phyloP scores from a whole-genome alignment of 2,797 vertebrate genomes.

The Botia kubotai region DNA sequence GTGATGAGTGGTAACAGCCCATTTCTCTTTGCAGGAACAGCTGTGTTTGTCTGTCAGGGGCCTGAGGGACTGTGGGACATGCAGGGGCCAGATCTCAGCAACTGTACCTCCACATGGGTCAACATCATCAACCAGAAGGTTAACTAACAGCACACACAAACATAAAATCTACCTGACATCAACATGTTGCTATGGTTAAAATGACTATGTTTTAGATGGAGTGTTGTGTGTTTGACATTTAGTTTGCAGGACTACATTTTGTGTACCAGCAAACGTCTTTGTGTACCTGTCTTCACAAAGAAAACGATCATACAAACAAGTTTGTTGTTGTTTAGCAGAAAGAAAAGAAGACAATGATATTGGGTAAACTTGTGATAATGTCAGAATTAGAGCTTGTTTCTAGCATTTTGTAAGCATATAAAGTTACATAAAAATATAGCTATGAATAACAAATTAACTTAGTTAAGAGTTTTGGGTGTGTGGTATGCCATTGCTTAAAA shows the following conservation, averaged over 20 bases:
- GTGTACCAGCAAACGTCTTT: too few species aligned
- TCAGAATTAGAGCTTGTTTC: too few species aligned
- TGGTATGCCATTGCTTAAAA: too few species aligned
- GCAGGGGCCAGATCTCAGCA: slow-evolving; percentile 95
- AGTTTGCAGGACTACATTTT: background rate
- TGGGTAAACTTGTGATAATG: too few species aligned
- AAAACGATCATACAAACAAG: too few species aligned
- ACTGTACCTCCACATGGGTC: slow-evolving; percentile 98
- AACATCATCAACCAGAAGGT: slow-evolving; percentile 96
- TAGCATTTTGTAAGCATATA: too few species aligned
- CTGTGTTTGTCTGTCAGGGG: slow-evolving; percentile 85
- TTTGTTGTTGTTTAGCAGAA: too few species aligned
- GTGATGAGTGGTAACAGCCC: slow-evolving; percentile 8
- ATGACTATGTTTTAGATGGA: background rate
- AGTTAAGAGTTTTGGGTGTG: too few species aligned
- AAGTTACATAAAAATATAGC: too few species aligned
- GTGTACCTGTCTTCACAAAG: too few species aligned
- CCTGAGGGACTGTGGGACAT: slow-evolving; percentile 92
- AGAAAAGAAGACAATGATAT: too few species aligned
- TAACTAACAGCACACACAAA: slow-evolving; percentile 56
- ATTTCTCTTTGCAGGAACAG: slow-evolving; percentile 79
- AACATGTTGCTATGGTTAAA: background rate
- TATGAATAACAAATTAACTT: too few species aligned
- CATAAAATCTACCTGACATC: background rate
- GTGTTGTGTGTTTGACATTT: background rate